phyloP scores from a whole-genome alignment of 35 echinoderm and acorn worm species.

The Stichopus chloronotus region DNA sequence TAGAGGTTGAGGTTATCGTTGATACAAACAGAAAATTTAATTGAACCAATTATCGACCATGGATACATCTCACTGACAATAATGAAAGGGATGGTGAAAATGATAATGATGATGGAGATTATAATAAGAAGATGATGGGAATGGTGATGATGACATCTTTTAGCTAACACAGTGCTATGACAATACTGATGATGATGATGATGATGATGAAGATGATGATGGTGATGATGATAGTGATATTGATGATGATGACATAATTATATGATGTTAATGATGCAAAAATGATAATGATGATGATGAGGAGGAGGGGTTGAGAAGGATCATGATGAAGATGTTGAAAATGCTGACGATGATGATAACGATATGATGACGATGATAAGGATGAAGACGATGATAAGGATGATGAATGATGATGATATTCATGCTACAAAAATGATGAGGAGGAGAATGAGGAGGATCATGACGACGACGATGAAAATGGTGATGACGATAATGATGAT shows the following conservation, averaged over 20 bases:
- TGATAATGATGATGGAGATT: conserved; percentile 14
- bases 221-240: not conserved
- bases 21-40: no score
- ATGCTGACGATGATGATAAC: not conserved
- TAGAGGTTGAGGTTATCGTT: no score
- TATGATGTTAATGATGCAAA: not conserved
- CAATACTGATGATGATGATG: conserved; percentile 19
- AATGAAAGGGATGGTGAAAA: not conserved
- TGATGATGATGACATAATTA: not conserved
- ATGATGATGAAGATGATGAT: conserved; percentile 38
- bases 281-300: not conserved
- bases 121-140: conserved; percentile 17
- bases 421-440: no score
- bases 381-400: no score
- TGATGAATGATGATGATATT: no score
- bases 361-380: no score
- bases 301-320: not conserved
- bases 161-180: not conserved
- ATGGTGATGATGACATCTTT: not conserved
- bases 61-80: no score
- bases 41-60: no score
- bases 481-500: no score
- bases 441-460: no score
- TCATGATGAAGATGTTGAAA: no score
- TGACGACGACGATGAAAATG: no score